Base-by-base conservation (phyloP, 2,888 invertebrate genomes). In the Acrobasis suavella region DNA sequence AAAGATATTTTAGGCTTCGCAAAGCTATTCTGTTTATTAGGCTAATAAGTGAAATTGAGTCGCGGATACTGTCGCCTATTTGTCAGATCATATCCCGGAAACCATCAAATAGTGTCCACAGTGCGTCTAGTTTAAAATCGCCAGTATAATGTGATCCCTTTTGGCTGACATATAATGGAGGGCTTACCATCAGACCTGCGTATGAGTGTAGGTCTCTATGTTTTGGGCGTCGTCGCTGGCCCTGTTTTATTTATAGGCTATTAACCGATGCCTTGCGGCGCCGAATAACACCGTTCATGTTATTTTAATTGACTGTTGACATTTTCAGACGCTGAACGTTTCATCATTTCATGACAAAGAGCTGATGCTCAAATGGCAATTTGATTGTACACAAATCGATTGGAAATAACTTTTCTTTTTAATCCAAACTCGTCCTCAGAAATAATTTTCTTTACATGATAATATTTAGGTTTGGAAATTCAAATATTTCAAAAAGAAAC, bases 281-380 rank as follows among this genome's bases (percentile, higher is more conserved):
- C 73, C 73, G 69, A 74, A 78, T 67, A 22, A 22, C 74, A 67
- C 69, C 70, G 75, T 77, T 77, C 74, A 75, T 77, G 82, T 78
- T 72, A 74, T 77, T 85, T 85, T 86, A 83, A 87, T 87, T 80
- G 84, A 81, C 82, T 84, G 86, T 82, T 86, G 86, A 87, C 85
- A 85, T 82, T 81, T 79, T 71, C 69, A 67, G 72, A 73, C 70
- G 71, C 67, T 70, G 68, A 67, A 62, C 67, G 71, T 74, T 74
- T 67, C 67, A 64, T 67, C 69, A n/a, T n/a, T n/a, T n/a, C n/a
- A 72, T 61, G 55, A 66, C 64, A 65, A 66, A 61, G 60, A 58
- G 14, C 49, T 32, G 32, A 32, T 32, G 17, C 17, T 58, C 49
- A 46, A 56, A 56, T 56, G 39, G 16, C 12, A 15, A 10, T 16